Evolutionary conservation across 2,888 invertebrate species (phyloP).

Genomic region (Torymus auratus): DNA sequence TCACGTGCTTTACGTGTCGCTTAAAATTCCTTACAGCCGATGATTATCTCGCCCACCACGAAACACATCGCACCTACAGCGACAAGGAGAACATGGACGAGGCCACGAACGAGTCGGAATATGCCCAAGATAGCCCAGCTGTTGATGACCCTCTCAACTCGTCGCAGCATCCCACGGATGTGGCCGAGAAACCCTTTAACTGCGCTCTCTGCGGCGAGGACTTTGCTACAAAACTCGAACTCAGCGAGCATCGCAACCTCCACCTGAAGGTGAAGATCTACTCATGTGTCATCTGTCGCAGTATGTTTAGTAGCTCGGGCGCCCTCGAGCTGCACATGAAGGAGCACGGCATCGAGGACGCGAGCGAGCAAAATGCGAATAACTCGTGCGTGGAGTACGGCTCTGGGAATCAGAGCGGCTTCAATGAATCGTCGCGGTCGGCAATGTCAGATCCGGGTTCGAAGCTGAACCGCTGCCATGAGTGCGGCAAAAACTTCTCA

Average conservation of each 20-base stretch:
- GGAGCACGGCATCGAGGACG: conserved; percentile 70
- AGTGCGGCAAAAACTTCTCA: conserved; percentile 81
- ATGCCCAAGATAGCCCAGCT: neutral
- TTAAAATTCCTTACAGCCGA: conserved; percentile 77
- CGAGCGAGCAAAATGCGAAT: conserved; percentile 64
- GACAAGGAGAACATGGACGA: conserved; percentile 10
- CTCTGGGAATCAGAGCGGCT: conserved; percentile 35
- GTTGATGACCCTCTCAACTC: neutral
- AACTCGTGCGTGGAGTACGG: conserved; percentile 65
- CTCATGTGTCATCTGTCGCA: conserved; percentile 80
- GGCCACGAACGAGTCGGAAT: neutral
- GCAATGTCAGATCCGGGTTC: conserved; percentile 64
- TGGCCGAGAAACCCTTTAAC: conserved; percentile 64
- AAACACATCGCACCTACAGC: conserved; percentile 62
- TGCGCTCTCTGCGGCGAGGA: conserved; percentile 82
- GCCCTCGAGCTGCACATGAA: conserved; percentile 73
- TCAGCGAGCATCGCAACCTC: conserved; percentile 82
- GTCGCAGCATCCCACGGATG: conserved; percentile 22
- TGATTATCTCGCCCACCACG: conserved; percentile 78
- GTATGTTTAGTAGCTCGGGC: conserved; percentile 82
- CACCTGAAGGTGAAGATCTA: conserved; percentile 83
- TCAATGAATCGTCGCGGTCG: conserved; percentile 50
- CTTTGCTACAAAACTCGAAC: conserved; percentile 80
- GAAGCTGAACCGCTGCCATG: conserved; percentile 76
- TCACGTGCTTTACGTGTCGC: conserved; percentile 79